Evolutionary conservation across 2,888 invertebrate species (phyloP).

Genomic region (Sisyra nigra): DNA sequence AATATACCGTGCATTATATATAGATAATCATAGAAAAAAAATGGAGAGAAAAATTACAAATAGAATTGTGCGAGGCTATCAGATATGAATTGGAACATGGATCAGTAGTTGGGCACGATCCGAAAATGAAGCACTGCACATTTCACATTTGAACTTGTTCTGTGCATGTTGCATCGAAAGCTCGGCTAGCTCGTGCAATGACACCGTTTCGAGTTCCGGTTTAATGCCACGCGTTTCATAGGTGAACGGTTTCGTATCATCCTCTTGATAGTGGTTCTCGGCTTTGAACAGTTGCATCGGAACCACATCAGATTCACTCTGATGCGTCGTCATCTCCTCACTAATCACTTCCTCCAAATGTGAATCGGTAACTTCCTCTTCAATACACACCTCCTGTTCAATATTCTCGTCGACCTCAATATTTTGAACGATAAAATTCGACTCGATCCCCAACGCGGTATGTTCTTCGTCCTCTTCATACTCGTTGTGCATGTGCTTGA

Average conservation of each 20-base stretch:
- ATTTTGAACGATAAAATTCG: constrained; percentile 7
- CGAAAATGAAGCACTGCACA: constrained; percentile 62
- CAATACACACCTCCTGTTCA: constrained; percentile 8
- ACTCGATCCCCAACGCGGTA: constrained; percentile 3
- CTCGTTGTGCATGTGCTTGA: constrained; percentile 6
- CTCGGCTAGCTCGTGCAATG: constrained; percentile 33
- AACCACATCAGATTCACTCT: background rate
- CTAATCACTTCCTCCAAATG: background rate
- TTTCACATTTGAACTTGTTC: constrained; percentile 56
- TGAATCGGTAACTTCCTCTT: background rate
- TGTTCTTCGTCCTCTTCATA: constrained; percentile 10
- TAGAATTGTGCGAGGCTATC: constrained; percentile 24
- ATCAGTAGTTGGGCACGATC: constrained; percentile 55
- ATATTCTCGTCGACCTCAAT: constrained; percentile 5
- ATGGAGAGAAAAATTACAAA: too few species aligned
- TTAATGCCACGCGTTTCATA: constrained; percentile 22
- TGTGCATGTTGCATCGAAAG: constrained; percentile 28
- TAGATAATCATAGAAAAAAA: too few species aligned
- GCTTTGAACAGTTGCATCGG: background rate
- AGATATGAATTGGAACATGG: constrained; percentile 73
- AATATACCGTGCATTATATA: too few species aligned
- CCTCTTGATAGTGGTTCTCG: constrained; percentile 6
- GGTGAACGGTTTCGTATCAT: constrained; percentile 15
- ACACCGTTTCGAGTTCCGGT: constrained; percentile 28
- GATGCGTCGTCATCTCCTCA: background rate